A percentile compares a stretch with the other conserved stretches of the same genome.
Evolutionary conservation across 2,797 vertebrate species (phyloP).

Genomic region (Acrossocheilus wenchowensis): DNA sequence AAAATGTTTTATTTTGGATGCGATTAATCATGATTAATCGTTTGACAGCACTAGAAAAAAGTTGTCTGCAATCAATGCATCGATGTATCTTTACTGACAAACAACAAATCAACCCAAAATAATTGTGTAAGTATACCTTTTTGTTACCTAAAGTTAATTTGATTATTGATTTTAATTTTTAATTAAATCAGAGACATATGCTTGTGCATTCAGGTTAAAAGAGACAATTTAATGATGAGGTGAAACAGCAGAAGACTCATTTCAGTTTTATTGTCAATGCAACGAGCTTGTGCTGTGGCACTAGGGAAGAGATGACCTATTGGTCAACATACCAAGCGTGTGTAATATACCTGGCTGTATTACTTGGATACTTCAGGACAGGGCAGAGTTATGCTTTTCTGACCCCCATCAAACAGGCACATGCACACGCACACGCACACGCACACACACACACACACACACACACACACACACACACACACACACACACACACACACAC

Average conservation of each 20-base stretch:
- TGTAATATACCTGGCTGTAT: not conserved
- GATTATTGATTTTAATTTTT: not conserved
- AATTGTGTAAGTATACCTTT: not conserved
- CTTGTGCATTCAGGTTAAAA: not conserved
- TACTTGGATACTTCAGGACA: constrained; percentile 25
- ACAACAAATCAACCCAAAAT: not conserved
- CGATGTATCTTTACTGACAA: not conserved
- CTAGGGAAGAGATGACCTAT: constrained; percentile 1
- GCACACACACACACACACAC: too few relatives aligned
- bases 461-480: constrained; percentile 7
- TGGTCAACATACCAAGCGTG: constrained; percentile 32
- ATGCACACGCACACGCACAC: constrained; percentile 22
- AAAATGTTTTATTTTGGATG: too few relatives aligned
- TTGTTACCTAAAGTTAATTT: not conserved
- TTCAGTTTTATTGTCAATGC: not conserved
- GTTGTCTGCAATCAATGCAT: not conserved
- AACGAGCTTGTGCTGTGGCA: not conserved
- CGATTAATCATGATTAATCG: too few relatives aligned
- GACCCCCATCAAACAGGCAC: constrained; percentile 9
- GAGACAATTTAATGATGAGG: not conserved
- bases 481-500: too few relatives aligned
- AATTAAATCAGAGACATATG: not conserved
- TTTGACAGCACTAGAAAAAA: not conserved
- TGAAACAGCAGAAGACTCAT: not conserved
- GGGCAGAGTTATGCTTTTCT: constrained; percentile 9